Evolutionary conservation across 2,797 vertebrate genomes (phyloP).

Genomic region (Artibeus jamaicensis): DNA sequence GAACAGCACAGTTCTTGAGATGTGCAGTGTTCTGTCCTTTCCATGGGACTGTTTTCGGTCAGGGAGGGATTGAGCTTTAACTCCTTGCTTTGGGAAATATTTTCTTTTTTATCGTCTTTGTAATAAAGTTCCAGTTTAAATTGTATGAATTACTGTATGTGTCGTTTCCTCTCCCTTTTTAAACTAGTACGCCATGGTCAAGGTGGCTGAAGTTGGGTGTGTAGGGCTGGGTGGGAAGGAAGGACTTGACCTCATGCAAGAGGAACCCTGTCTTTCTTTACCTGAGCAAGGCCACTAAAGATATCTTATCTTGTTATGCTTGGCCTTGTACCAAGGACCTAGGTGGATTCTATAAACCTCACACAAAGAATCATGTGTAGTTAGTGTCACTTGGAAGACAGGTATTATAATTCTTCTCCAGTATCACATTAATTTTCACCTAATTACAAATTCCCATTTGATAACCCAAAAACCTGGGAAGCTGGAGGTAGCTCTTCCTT

Average conservation of each 20-base stretch:
- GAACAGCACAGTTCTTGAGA: neutral
- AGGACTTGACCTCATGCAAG: slow-evolving; percentile 43
- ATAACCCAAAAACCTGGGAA: slow-evolving; percentile 38
- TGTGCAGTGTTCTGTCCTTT: neutral
- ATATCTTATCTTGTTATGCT: slow-evolving; percentile 59
- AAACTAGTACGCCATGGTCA: neutral
- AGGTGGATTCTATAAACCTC: slow-evolving; percentile 36
- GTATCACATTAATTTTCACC: slow-evolving; percentile 22
- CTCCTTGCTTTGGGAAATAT: neutral
- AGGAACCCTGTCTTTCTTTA: slow-evolving; percentile 55
- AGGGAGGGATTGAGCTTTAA: neutral
- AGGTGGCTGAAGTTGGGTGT: neutral
- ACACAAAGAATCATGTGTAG: slow-evolving; percentile 33
- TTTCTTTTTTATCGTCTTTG: neutral
- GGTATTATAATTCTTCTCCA: slow-evolving; percentile 33
- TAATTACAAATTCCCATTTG: slow-evolving; percentile 45
- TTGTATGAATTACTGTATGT: neutral
- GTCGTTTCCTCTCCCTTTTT: neutral
- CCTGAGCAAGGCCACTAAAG: slow-evolving; percentile 14
- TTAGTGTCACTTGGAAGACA: slow-evolving; percentile 27
- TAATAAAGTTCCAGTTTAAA: slow-evolving; percentile 5
- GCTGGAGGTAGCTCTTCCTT: neutral
- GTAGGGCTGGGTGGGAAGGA: neutral
- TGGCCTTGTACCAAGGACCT: slow-evolving; percentile 30
- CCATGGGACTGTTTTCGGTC: neutral